These are phyloP conservation scores for Bungarus multicinctus DNA, from an alignment of 2,113 vertebrate genomes.

Conservation along the genomic window DNA sequence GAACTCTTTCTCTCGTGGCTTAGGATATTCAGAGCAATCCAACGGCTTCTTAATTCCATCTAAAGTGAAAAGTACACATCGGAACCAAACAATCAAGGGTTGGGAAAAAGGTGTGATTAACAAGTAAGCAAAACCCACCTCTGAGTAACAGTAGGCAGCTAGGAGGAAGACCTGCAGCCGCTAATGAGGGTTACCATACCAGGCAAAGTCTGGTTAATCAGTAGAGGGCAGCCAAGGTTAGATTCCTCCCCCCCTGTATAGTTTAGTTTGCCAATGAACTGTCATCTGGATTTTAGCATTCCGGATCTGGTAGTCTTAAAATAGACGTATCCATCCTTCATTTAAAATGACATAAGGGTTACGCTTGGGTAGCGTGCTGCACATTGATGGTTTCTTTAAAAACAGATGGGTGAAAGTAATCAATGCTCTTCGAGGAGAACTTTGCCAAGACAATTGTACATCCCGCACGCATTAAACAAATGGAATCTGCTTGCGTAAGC, in stretches of 20 bases:
- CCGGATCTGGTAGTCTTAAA: neutral
- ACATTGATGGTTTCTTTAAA: neutral
- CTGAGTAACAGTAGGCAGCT: neutral
- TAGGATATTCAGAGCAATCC: neutral
- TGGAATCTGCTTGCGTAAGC: neutral
- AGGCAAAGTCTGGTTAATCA: neutral
- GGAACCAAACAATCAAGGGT: neutral
- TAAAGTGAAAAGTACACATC: neutral
- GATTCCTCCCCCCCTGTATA: neutral
- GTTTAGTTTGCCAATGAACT: neutral
- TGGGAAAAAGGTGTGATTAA: neutral
- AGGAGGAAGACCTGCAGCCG: neutral
- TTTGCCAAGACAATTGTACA: neutral
- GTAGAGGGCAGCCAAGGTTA: neutral
- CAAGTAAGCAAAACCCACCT: neutral
- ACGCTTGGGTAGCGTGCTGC: neutral
- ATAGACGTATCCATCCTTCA: neutral
- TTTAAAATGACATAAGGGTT: neutral
- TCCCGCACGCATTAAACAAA: neutral
- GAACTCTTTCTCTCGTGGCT: neutral
- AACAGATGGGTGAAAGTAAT: neutral
- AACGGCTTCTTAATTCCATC: neutral
- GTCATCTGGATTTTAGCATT: neutral
- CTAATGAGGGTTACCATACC: neutral
- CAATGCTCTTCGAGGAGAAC: neutral